Percentiles rank a stretch among this genome's conserved stretches.
Evolutionary conservation across 2,888 invertebrate species (phyloP).

Genomic region (Lasioglossum oenotherae): DNA sequence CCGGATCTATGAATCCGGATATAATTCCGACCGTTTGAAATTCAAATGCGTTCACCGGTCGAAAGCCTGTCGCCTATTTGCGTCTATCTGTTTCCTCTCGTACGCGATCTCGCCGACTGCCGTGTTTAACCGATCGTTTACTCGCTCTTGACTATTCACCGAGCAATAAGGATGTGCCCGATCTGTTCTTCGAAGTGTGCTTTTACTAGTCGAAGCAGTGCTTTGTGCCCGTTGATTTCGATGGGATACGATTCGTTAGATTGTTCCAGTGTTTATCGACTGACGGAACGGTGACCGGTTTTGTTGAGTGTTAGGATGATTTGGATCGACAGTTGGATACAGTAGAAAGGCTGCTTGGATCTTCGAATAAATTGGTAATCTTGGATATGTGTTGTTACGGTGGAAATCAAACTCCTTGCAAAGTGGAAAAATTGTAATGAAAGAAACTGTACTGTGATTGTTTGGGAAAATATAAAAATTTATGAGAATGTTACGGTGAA

Average conservation of each 20-base stretch:
- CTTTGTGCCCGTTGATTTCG: not conserved
- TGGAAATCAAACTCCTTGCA: not conserved
- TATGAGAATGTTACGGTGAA: not conserved
- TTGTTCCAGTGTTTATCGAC: not conserved
- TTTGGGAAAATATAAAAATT: not conserved
- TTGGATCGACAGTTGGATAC: not conserved
- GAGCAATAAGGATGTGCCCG: constrained; percentile 34
- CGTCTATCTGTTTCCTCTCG: constrained; percentile 47
- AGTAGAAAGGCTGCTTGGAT: not conserved
- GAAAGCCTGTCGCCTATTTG: constrained; percentile 48
- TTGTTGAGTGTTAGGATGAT: not conserved
- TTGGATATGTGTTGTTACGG: too few relatives aligned
- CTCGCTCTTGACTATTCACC: constrained; percentile 40
- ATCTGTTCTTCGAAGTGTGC: constrained; percentile 33
- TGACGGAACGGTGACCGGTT: not conserved
- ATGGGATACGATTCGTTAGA: not conserved
- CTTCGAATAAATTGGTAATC: too few relatives aligned
- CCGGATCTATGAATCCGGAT: constrained; percentile 40
- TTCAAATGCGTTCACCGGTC: constrained; percentile 63
- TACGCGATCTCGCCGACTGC: constrained; percentile 35
- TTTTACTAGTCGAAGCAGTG: constrained; percentile 37
- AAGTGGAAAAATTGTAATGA: not conserved
- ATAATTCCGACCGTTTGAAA: constrained; percentile 59
- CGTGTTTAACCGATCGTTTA: constrained; percentile 44
- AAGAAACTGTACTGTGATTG: not conserved